phyloP scores from a whole-genome alignment of 2,113 vertebrate species.

The Brachirus orientalis region DNA sequence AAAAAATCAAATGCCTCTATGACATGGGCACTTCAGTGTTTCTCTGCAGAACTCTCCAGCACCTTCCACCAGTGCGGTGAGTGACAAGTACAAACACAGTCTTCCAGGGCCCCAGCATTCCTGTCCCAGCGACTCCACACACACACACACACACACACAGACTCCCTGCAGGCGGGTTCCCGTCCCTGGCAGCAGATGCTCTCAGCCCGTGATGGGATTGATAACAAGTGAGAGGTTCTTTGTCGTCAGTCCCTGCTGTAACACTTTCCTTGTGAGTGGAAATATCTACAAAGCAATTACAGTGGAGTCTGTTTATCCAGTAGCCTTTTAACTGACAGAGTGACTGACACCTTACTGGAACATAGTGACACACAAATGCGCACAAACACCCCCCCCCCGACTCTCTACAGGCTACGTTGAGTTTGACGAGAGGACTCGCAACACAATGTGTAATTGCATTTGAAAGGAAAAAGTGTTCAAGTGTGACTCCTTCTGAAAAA shows the following conservation, averaged over 20 bases:
- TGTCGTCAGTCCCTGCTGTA: slow-evolving; percentile 27
- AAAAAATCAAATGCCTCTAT: slow-evolving; percentile 73
- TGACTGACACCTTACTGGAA: slow-evolving; percentile 49
- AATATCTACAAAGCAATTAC: slow-evolving; percentile 48
- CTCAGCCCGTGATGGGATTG: slow-evolving; percentile 26
- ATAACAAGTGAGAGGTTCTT: slow-evolving; percentile 43
- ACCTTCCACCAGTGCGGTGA: slow-evolving; percentile 62
- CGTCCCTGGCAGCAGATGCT: slow-evolving; percentile 41
- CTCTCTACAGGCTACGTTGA: slow-evolving; percentile 17
- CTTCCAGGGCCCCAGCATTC: slow-evolving; percentile 55
- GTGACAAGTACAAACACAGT: slow-evolving; percentile 81
- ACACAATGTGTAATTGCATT: slow-evolving; percentile 39
- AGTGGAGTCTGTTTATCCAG: slow-evolving; percentile 10
- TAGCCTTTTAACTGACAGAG: slow-evolving; percentile 16
- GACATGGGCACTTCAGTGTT: slow-evolving; percentile 68
- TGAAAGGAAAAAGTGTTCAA: slow-evolving; percentile 37
- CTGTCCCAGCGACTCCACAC: slow-evolving; percentile 51
- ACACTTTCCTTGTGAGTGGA: slow-evolving; percentile 17
- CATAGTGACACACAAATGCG: slow-evolving; percentile 47
- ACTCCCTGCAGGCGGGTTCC: slow-evolving; percentile 53
- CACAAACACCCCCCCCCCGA: slow-evolving; percentile 9
- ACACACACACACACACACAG: neutral
- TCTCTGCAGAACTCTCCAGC: slow-evolving; percentile 72
- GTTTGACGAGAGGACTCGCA: slow-evolving; percentile 32
- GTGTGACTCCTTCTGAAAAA: slow-evolving; percentile 18